Conservation (phyloP, 2,113 vertebrate genomes). For the Catharus fuscescens region DNA sequence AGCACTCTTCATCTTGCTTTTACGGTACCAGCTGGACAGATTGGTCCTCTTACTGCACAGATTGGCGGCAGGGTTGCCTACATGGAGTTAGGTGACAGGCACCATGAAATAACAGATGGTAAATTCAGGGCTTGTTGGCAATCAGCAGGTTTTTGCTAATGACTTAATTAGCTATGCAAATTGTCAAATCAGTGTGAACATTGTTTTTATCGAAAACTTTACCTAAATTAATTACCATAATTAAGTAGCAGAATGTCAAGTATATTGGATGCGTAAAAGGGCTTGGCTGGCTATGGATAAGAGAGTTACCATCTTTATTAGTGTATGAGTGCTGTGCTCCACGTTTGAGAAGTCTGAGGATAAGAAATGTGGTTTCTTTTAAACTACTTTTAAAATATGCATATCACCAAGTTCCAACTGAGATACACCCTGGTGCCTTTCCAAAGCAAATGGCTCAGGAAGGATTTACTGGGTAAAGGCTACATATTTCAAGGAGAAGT, state of each 20-base stretch:
- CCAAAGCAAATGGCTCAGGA: slow-evolving; percentile 40
- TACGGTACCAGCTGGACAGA: slow-evolving; percentile 88
- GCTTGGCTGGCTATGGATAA: slow-evolving; percentile 72
- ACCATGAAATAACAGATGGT: slow-evolving; percentile 94
- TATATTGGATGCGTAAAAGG: slow-evolving; percentile 80
- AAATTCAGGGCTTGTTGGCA: slow-evolving; percentile 96
- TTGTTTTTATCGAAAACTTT: slow-evolving; percentile 98
- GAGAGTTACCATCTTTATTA: slow-evolving; percentile 71
- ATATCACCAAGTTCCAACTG: not conserved
- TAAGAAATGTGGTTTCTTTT: slow-evolving; percentile 37
- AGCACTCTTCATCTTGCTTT: slow-evolving; percentile 81
- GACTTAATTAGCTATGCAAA: slow-evolving; percentile 99
- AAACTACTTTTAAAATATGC: not conserved
- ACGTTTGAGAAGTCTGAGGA: slow-evolving; percentile 30
- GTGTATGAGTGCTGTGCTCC: slow-evolving; percentile 14
- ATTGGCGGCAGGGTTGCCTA: slow-evolving; percentile 81
- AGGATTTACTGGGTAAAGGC: slow-evolving; percentile 5
- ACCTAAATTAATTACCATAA: slow-evolving; percentile 99
- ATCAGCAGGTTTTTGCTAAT: slow-evolving; percentile 97
- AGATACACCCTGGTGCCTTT: not conserved
- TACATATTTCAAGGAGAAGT: slow-evolving; percentile 29
- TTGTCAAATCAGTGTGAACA: slow-evolving; percentile 98
- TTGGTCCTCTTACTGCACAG: slow-evolving; percentile 81
- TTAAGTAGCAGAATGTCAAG: slow-evolving; percentile 91
- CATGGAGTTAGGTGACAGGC: slow-evolving; percentile 90